Base-by-base conservation (phyloP, 2,888 invertebrate species). In the Tinea semifulvella region DNA sequence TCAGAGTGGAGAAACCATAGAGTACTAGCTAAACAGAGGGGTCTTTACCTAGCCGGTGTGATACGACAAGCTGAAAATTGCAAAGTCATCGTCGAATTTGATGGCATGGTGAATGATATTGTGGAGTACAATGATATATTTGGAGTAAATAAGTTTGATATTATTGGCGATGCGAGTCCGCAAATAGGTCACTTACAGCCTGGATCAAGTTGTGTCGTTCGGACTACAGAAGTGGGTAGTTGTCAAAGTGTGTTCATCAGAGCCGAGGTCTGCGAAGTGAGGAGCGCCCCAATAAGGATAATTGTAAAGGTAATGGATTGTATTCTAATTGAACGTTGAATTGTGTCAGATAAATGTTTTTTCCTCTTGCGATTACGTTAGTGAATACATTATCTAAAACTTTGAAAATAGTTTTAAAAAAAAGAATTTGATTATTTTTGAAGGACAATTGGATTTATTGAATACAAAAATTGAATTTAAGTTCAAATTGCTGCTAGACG, bases 1-100 rank as follows among this genome's bases (percentile, higher is more conserved):
- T 90, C 89, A 58, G 96, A 97, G 74, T 98, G 97, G 97, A 88
- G 89, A 55, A 92, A 94, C 61, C 95, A 96, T 66, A 84, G 96
- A 56, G 94, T 97, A 48, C 81, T 98, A 56, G 97, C 96, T 31
- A 92, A 92, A 65, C 88, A 89, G 61, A 88, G 90, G 52, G 88
- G 88, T 48, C 84, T 89, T 56, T 94, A 93, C 73, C 87, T 92
- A 55, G 94, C 96, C 6, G 97, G 96, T 44, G 90, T 93, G 47
- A 96, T 97, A 55, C 87, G 90, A 31, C 86, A 88, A 59, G 90
- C 90, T 25, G 82, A 82, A 27, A 84, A 83, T 47, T 84, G 86
- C 53, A 89, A 89, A 59, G 86, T 96, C 56, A 85, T 88, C 52
- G 91, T 96, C 28, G 89, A 91, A 63, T 86, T 96, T 54, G 96